Evolutionary conservation across 2,888 invertebrate species (phyloP).

Genomic region (Volucella inanis): DNA sequence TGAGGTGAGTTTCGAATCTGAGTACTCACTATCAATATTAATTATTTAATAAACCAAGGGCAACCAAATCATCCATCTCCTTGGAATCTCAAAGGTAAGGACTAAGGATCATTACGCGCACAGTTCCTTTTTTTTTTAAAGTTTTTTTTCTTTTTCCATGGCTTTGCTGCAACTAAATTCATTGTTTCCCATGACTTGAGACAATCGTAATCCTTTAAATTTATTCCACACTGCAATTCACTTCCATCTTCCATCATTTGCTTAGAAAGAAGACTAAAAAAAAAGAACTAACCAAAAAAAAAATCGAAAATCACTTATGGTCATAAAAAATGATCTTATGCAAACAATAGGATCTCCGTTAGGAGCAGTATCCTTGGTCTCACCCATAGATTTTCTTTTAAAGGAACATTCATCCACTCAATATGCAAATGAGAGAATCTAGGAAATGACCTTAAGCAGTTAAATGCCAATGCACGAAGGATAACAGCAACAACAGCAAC

Average conservation of each 20-base stretch:
- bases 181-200: conserved; percentile 73
- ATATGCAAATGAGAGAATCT: conserved; percentile 67
- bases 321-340: conserved; percentile 73
- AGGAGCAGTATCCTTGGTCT: conserved; percentile 55
- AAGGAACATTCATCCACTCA: conserved; percentile 32
- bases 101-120: conserved; percentile 67
- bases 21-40: conserved; percentile 70
- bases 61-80: conserved; percentile 43
- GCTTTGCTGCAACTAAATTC: conserved; percentile 33
- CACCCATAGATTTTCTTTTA: conserved; percentile 42
- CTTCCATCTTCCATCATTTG: conserved; percentile 74
- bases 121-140: conserved; percentile 25
- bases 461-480: conserved; percentile 51
- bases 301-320: conserved; percentile 73
- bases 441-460: conserved; percentile 74
- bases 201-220: conserved; percentile 74
- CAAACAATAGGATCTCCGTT: conserved; percentile 73
- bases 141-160: conserved; percentile 18
- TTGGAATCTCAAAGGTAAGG: conserved; percentile 25
- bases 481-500: conserved; percentile 53
- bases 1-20: neutral
- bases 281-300: conserved; percentile 8
- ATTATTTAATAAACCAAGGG: conserved; percentile 59
- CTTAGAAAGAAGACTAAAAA: conserved; percentile 29
- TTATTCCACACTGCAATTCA: conserved; percentile 76